Evolutionary conservation across 2,797 vertebrate species (phyloP), one percentile per base, ranked within the genome.

Genomic region (Sebastes miniatus): DNA sequence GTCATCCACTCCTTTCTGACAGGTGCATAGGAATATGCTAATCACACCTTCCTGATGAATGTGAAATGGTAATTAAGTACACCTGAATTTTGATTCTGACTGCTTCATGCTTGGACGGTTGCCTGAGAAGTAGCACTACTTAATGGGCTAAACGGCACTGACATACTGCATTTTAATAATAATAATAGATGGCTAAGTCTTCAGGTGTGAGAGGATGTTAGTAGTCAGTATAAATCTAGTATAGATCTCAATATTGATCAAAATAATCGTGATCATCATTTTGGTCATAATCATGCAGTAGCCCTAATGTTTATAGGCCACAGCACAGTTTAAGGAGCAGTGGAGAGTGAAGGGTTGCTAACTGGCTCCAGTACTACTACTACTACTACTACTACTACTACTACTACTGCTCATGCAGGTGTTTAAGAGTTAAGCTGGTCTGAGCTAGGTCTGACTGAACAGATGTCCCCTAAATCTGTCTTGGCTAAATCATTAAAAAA

Each of bases 401-500:
- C 54, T 77, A 71, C 70, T 56, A 76, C 69, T 62, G 36, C 58
- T 78, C 13, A 68, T 74, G 73, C 77, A 86, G 75, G 75, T 86
- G 80, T 83, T 83, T 34, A 87, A 77, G 84, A 88, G 84, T 83
- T 95, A 93, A 95, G 88, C 87, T 27, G 14, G 88, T 96, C 93
- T 95, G 90, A 93, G 93, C 91, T 86, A 36, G 24, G 65, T 77
- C 68, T 87, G 47, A 59, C 75, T 56, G 39, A 91, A 62, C 94
- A 95, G 88, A 95, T 95, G 93, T 89, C 92, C 63, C 71, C 73
- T 84, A 81, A 88, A 91, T 91, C 87, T 85, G 67, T 78, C 75
- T 81, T 47, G 43, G 43, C 6, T 18, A 47, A 47, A 47, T 47
- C 16, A 47, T 47, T 47, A 18, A 47, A 47, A 47, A 47, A 47